These are phyloP conservation scores for Gibbula magus DNA, from an alignment of 2,888 invertebrate species.

Conservation along the genomic window DNA sequence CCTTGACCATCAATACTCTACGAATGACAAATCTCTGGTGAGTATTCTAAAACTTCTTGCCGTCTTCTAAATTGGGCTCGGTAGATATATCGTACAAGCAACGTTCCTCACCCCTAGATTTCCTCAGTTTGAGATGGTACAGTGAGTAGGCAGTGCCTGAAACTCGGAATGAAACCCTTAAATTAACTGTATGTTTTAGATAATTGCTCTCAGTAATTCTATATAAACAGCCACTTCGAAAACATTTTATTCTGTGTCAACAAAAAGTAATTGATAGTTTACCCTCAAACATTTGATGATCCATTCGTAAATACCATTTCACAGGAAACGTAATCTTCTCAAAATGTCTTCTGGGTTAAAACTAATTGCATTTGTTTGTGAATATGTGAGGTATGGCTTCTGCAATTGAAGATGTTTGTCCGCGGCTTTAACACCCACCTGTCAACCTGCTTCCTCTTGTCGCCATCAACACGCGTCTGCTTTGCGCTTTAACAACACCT, in stretches of 20 bases:
- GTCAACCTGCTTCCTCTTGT: background rate
- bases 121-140: no score
- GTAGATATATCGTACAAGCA: no score
- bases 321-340: conserved; percentile 12
- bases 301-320: conserved; percentile 9
- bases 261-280: conserved; percentile 18
- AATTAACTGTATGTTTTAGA: conserved; percentile 10
- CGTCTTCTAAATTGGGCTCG: no score
- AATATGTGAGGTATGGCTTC: conserved; percentile 12
- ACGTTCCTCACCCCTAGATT: no score
- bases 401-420: conserved; percentile 1
- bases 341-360: conserved; percentile 12
- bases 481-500: background rate
- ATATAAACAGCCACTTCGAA: conserved; percentile 4
- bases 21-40: no score
- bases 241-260: conserved; percentile 10
- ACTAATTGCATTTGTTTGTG: conserved; percentile 20
- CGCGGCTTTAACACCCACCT: background rate
- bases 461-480: background rate
- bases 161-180: background rate
- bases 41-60: no score
- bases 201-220: conserved; percentile 4
- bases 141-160: no score
- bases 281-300: conserved; percentile 15
- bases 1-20: no score